Conservation (phyloP, 2,797 vertebrate genomes). For the Tapirus indicus region DNA sequence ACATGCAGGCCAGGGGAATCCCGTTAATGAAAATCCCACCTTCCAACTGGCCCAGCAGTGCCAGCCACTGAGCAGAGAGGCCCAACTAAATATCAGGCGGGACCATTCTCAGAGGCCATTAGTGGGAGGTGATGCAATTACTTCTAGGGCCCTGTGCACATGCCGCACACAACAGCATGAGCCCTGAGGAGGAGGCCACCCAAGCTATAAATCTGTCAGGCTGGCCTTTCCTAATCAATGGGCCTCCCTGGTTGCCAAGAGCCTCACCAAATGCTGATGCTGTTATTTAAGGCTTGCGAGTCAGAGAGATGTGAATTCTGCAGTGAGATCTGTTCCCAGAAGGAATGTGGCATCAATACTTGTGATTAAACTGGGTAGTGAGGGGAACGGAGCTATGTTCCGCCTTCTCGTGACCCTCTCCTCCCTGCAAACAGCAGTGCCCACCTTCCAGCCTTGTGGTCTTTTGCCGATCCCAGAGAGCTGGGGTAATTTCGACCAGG, state of each 20-base stretch:
- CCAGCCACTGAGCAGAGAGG: not conserved
- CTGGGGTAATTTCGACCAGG: not conserved
- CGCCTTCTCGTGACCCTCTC: not conserved
- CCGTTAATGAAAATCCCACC: not conserved
- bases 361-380: not conserved
- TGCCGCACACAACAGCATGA: not conserved
- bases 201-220: not conserved
- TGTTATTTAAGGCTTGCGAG: not conserved
- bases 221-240: slow-evolving; percentile 25
- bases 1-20: not conserved
- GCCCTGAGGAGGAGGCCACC: not conserved
- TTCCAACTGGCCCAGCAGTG: not conserved
- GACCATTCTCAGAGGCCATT: not conserved
- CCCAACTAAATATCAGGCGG: not conserved
- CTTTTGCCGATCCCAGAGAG: not conserved
- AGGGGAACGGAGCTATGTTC: not conserved
- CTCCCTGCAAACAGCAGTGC: not conserved
- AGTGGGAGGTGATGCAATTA: not conserved
- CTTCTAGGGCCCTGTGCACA: not conserved
- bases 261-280: not conserved
- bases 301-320: slow-evolving; percentile 17
- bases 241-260: slow-evolving; percentile 32
- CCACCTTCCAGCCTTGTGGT: not conserved
- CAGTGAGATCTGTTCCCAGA: not conserved
- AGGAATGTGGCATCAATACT: not conserved